Evolutionary conservation across 2,113 vertebrate species (phyloP), one percentile per base, ranked within the genome.

Genomic region (Salvelinus sp.): DNA sequence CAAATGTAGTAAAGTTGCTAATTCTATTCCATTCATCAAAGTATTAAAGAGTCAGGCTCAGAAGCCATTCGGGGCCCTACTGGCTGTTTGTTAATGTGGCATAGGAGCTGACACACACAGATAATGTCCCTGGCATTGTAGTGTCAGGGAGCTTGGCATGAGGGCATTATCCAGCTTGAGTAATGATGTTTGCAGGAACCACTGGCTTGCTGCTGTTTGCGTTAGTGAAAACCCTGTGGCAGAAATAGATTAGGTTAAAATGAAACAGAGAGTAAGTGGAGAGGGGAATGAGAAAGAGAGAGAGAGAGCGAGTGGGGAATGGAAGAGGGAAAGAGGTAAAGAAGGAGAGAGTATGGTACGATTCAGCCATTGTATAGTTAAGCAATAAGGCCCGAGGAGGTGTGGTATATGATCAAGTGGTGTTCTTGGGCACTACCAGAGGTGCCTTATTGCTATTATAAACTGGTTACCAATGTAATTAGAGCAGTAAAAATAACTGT

Each of bases 141-240:
- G 12, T 67, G 28, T 25, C 65, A 67, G 28, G 16, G 25, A 20
- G 27, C 28, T 7, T 67, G 28, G 28, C 28, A 67, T 27, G 16
- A 6, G 14, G 65, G 65, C 27, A 28, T 33, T 16, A 28, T 12
- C 65, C 28, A 30, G 27, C 16, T 6, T 33, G 12, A 6, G 7
- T 28, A 30, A 18, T 78, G 78, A 86, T 73, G 33, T 38, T 27
- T 70, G 25, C 77, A 74, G 75, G 63, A 44, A 28, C 10, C 27
- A 28, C 25, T 44, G 67, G 47, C 50, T 75, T 44, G 18, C 9
- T 16, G 47, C 23, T 47, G 23, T 64, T 18, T 33, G 28, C 54
- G 20, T 28, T 67, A 67, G 28, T 67, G 28, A 67, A 65, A 4
- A 65, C 23, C 63, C 63, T 65, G 23, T 66, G 64, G 64, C 25